Evolutionary conservation across 2,113 vertebrate genomes (phyloP).

Genomic region (Melanocharis versteri): DNA sequence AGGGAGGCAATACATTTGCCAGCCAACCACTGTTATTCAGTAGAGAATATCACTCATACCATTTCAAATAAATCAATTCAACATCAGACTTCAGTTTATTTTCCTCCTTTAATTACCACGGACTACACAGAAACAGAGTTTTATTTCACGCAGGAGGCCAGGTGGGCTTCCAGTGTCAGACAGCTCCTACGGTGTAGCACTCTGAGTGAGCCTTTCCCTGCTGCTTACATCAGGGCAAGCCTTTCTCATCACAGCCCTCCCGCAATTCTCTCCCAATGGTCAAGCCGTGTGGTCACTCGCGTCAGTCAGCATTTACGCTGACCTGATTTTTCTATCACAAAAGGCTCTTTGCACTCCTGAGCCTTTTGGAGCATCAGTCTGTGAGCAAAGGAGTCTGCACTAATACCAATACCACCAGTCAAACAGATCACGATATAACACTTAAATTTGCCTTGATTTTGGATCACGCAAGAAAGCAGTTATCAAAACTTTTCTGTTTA

Average conservation of each 20-base stretch:
- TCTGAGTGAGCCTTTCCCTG: neutral
- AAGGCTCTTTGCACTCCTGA: neutral
- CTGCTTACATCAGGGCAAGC: neutral
- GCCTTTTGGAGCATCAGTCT: neutral
- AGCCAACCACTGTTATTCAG: neutral
- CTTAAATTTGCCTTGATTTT: neutral
- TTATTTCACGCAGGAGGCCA: accelerated
- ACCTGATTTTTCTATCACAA: neutral
- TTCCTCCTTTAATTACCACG: neutral
- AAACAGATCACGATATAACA: neutral
- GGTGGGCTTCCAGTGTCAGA: neutral
- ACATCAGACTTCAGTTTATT: neutral
- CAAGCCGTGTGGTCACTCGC: neutral
- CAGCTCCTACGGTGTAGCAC: neutral
- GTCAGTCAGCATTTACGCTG: neutral
- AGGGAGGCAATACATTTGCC: neutral
- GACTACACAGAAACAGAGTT: neutral
- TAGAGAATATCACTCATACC: neutral
- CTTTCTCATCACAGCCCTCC: neutral
- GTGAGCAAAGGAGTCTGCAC: neutral
- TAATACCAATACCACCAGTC: neutral
- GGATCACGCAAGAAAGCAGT: neutral
- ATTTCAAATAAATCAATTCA: neutral
- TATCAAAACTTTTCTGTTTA: neutral
- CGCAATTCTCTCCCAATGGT: neutral